These are phyloP conservation scores for Chloroceryle aenea DNA, from an alignment of 2,113 vertebrate species.

Conservation along the genomic window DNA sequence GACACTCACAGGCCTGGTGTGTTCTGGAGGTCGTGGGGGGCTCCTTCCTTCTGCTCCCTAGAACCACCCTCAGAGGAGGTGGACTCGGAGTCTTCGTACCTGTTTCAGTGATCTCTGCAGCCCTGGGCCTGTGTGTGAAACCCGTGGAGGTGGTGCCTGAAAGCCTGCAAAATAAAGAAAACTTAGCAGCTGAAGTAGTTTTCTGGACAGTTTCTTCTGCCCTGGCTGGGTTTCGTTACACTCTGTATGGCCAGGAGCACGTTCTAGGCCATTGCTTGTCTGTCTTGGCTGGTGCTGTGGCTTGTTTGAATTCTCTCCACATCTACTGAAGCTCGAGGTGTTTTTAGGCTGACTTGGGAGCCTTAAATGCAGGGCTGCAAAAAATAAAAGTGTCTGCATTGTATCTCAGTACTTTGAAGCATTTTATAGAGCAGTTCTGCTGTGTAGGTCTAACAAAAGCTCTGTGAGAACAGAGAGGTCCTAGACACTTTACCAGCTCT, in stretches of 20 bases:
- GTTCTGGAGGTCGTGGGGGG: not conserved
- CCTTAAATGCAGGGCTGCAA: not conserved
- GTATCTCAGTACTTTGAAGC: rapidly evolving
- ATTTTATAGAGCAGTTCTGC: not conserved
- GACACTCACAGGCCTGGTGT: rapidly evolving
- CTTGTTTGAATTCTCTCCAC: not conserved
- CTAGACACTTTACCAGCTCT: not conserved
- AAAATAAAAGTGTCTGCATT: not conserved
- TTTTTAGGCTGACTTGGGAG: not conserved
- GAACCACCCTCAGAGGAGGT: not conserved
- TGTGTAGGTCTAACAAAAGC: not conserved
- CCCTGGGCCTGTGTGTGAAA: not conserved
- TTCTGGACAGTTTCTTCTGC: not conserved
- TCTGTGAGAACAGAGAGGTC: not conserved
- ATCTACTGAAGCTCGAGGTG: not conserved
- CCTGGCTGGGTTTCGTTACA: not conserved
- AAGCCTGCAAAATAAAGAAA: not conserved
- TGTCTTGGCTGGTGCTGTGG: not conserved
- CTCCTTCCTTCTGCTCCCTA: not conserved
- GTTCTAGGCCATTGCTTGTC: not conserved
- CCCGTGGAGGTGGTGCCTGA: not conserved
- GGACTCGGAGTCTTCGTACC: not conserved
- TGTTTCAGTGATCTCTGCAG: not conserved
- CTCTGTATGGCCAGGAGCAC: not conserved
- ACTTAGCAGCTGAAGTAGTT: not conserved